phyloP scores from a whole-genome alignment of 92 coral and sea anemone species.

The Porites lobata region DNA sequence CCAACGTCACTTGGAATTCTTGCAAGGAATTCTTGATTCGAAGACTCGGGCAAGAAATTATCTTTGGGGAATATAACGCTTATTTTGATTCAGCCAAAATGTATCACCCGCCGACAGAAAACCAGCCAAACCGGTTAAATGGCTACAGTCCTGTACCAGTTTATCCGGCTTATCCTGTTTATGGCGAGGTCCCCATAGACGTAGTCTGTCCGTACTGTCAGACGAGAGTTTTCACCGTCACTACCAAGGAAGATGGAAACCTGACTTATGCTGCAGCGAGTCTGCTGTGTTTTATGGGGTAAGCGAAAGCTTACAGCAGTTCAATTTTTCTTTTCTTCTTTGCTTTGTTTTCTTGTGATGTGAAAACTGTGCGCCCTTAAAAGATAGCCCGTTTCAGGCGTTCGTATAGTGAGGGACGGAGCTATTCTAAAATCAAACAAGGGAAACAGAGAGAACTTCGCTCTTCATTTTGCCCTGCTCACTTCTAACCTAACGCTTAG shows the following conservation, averaged over 20 bases:
- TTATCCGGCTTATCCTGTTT: slow-evolving; percentile 48
- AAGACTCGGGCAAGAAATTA: neutral
- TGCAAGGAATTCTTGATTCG: neutral
- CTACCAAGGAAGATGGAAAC: slow-evolving; percentile 86
- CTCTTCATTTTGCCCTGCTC: too few relatives aligned
- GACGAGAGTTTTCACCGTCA: slow-evolving; percentile 83
- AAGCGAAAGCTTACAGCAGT: slow-evolving; percentile 24
- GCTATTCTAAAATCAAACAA: too few relatives aligned
- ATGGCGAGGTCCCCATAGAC: slow-evolving; percentile 88
- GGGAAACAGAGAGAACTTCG: too few relatives aligned
- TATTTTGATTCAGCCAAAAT: neutral
- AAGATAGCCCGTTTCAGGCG: too few relatives aligned
- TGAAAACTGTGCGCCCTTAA: too few relatives aligned
- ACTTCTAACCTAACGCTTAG: too few relatives aligned
- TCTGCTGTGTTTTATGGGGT: slow-evolving; percentile 91
- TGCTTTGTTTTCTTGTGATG: too few relatives aligned
- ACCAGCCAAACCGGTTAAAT: slow-evolving; percentile 61
- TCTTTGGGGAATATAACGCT: too few relatives aligned
- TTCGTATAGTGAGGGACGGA: too few relatives aligned
- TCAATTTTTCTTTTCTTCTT: neutral
- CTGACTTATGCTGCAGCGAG: slow-evolving; percentile 85
- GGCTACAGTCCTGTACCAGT: slow-evolving; percentile 34
- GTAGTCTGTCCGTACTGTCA: slow-evolving; percentile 90
- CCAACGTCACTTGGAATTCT: neutral
- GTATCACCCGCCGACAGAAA: slow-evolving; percentile 70